phyloP scores from a whole-genome alignment of 1,140 invertebrate species.

The Nymphalis io region DNA sequence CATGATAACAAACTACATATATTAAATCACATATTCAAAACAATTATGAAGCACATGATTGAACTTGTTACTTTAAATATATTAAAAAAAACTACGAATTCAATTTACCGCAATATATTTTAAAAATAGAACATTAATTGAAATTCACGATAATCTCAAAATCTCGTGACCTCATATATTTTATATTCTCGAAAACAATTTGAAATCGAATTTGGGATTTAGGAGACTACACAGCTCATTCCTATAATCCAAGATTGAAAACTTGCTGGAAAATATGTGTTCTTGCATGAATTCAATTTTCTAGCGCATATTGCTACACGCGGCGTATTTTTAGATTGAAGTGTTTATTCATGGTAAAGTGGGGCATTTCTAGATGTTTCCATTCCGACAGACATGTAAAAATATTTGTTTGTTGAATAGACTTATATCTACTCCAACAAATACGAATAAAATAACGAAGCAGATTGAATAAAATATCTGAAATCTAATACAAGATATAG shows the following conservation, averaged over 20 bases:
- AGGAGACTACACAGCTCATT: neutral
- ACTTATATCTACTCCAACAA: slow-evolving; percentile 11
- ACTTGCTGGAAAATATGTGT: slow-evolving; percentile 11
- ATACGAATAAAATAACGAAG: slow-evolving; percentile 1
- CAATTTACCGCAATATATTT: no score
- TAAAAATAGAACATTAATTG: no score
- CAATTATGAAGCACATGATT: no score
- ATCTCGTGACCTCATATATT: no score
- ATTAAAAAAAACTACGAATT: no score
- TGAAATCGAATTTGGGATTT: no score
- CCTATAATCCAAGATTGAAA: slow-evolving; percentile 22
- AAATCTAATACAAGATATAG: neutral
- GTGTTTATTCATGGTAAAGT: slow-evolving; percentile 37
- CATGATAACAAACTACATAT: no score
- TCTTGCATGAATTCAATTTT: slow-evolving; percentile 26
- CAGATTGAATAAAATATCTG: neutral
- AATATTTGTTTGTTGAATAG: slow-evolving; percentile 16
- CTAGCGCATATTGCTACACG: slow-evolving; percentile 29
- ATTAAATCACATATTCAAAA: no score
- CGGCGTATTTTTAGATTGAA: slow-evolving; percentile 37
- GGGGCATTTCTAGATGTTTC: slow-evolving; percentile 27
- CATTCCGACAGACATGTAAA: slow-evolving; percentile 27
- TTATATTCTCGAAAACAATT: no score
- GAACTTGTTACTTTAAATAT: no score
- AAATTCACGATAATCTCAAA: no score